Base-by-base conservation (phyloP, 2,888 invertebrate genomes). In the Acrobasis consociella region DNA sequence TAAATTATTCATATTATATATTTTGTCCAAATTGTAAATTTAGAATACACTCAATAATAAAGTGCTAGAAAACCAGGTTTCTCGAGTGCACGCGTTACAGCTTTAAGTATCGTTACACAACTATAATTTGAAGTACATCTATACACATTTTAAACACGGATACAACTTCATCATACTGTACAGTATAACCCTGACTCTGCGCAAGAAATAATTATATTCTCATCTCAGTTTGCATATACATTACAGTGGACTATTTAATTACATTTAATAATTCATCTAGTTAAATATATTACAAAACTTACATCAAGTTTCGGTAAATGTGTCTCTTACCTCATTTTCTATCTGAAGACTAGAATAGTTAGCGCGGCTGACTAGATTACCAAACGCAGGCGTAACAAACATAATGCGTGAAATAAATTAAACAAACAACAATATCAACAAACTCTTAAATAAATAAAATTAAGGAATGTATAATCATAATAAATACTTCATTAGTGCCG, bases 151-250 rank as follows among this genome's bases (percentile, higher is more conserved):
- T 66, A 75, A 75, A 78, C 76, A 78, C 71, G 69, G 67, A 76
- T 75, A 74, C 68, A 68, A 69, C 62, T 66, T 67, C 55, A 73
- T 65, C 70, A 67, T 11, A 69, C 66, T 65, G 67, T 64, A 66
- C 70, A 71, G 69, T 68, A 72, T 71, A 76, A 82, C 80, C 81
- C 80, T 82, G 82, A 82, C 80, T 80, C 80, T 82, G 82, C 80
- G 76, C 73, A 76, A 72, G 71, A 76, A 73, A 73, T 69, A 73
- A 67, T 67, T 70, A 46, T 71, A 72, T 71, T 68, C 67, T 67
- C 62, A 70, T 69, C 58, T 68, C 69, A 71, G 68, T 77, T 75
- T 72, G 71, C 80, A 74, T 76, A 74, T 74, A 80, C 69, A 75
- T 73, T 70, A 76, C 70, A 62, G 64, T 74, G 73, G 74, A 77